A percentile compares a stretch with the other conserved stretches of the same genome.
These are phyloP conservation scores for Phodopus roborovskii DNA, from an alignment of 2,113 vertebrate genomes.

Conservation along the genomic window DNA sequence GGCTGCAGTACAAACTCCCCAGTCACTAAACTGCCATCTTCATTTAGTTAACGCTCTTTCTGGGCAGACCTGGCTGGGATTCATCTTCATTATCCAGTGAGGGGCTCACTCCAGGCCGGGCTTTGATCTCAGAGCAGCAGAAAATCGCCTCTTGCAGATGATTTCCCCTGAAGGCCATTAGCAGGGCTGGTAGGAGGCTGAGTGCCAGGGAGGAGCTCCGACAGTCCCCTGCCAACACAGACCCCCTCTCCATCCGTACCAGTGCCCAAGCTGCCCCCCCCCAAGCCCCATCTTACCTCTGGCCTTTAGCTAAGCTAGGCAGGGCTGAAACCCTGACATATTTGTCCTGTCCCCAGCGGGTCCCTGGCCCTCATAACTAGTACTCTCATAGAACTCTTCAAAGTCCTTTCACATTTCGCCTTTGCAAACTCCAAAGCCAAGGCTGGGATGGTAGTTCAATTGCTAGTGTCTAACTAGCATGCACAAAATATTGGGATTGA, in stretches of 20 bases:
- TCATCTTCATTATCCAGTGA: constrained; percentile 85
- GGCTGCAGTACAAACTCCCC: constrained; percentile 85
- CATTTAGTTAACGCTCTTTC: constrained; percentile 84
- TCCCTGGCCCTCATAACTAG: not conserved
- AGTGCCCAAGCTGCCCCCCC: not conserved
- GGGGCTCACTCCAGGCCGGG: constrained; percentile 76
- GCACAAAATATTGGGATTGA: not conserved
- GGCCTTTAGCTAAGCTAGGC: not conserved
- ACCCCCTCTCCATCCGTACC: not conserved
- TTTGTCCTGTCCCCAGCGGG: not conserved
- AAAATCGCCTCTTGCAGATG: constrained; percentile 78
- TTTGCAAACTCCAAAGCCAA: not conserved
- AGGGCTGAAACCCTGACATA: not conserved
- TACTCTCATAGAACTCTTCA: not conserved
- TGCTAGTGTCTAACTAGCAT: not conserved
- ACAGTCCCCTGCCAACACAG: not conserved
- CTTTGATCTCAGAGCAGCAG: constrained; percentile 79
- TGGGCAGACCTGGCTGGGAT: constrained; percentile 85
- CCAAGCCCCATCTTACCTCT: not conserved
- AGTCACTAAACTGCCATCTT: constrained; percentile 85
- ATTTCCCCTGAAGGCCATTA: constrained; percentile 75
- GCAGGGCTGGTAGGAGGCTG: constrained; percentile 65
- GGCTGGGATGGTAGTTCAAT: not conserved
- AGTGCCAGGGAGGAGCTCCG: constrained; percentile 30
- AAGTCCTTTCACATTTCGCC: not conserved